Evolutionary conservation across 1,140 invertebrate species (phyloP).

Genomic region (Tetramorium alpestre): DNA sequence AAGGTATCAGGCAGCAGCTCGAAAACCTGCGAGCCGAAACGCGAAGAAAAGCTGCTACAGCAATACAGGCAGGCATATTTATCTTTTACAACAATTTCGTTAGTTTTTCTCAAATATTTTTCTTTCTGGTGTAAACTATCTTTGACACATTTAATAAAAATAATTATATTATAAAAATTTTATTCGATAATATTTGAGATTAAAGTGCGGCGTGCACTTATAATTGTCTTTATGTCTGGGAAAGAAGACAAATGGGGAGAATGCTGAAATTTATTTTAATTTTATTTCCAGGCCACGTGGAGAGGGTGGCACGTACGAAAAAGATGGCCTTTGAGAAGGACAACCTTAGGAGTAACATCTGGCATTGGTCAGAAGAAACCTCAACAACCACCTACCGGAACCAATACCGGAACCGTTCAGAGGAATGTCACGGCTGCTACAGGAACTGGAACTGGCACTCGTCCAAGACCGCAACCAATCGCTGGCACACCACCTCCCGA

Average conservation of each 20-base stretch:
- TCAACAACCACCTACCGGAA: slow-evolving; percentile 67
- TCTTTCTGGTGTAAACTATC: not conserved
- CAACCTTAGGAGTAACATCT: slow-evolving; percentile 76
- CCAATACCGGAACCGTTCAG: slow-evolving; percentile 76
- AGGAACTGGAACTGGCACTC: slow-evolving; percentile 84
- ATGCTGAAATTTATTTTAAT: not conserved
- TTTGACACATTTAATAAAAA: not conserved
- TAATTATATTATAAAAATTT: not conserved
- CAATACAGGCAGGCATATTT: slow-evolving; percentile 78
- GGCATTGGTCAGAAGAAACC: slow-evolving; percentile 73
- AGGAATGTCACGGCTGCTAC: slow-evolving; percentile 77
- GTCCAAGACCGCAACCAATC: slow-evolving; percentile 94
- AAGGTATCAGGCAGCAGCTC: slow-evolving; percentile 95
- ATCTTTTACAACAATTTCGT: not conserved
- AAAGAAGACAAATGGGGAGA: not conserved
- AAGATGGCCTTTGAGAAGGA: slow-evolving; percentile 89
- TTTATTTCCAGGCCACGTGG: slow-evolving; percentile 90
- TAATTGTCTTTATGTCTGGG: not conserved
- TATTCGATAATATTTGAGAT: not conserved
- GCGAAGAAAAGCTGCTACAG: slow-evolving; percentile 91
- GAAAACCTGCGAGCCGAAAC: slow-evolving; percentile 93
- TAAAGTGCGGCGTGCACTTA: too few species aligned
- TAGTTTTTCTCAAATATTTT: not conserved
- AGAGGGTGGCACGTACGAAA: slow-evolving; percentile 91
- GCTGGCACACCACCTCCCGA: slow-evolving; percentile 93